These are phyloP conservation scores for Drosophila suzukii DNA, from an alignment of 1,140 invertebrate species.

Conservation along the genomic window DNA sequence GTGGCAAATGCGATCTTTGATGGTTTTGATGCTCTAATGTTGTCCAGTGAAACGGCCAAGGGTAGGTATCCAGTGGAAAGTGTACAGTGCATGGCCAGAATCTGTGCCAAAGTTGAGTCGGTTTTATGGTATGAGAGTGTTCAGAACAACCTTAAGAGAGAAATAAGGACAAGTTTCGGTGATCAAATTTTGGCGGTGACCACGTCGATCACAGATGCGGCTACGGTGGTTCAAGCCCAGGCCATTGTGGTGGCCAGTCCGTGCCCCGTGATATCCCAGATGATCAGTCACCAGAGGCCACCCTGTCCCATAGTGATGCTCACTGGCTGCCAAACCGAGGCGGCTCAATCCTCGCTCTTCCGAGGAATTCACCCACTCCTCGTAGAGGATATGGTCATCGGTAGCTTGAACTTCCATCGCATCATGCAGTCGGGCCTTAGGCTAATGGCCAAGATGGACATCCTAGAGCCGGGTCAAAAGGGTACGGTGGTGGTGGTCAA, in stretches of 20 bases:
- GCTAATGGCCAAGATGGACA: constrained; percentile 29
- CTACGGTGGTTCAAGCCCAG: constrained; percentile 30
- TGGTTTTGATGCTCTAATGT: constrained; percentile 98
- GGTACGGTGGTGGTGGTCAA: constrained; percentile 45
- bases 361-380: constrained; percentile 57
- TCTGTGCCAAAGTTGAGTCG: constrained; percentile 57
- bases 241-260: constrained; percentile 56
- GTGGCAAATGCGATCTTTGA: constrained; percentile 99
- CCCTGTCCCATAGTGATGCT: constrained; percentile 53
- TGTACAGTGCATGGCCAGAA: constrained; percentile 51
- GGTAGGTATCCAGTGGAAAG: constrained; percentile 95
- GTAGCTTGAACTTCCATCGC: constrained; percentile 27
- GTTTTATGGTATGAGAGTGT: constrained; percentile 60
- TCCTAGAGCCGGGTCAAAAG: constrained; percentile 18
- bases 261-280: constrained; percentile 33
- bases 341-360: constrained; percentile 42
- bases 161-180: not conserved
- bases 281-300: constrained; percentile 55
- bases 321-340: constrained; percentile 22
- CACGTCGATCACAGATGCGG: constrained; percentile 45
- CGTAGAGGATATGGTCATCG: constrained; percentile 42
- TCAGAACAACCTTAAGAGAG: constrained; percentile 38
- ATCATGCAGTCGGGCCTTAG: constrained; percentile 34
- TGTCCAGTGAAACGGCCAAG: constrained; percentile 98
- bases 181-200: constrained; percentile 49